Evolutionary conservation across 2,797 vertebrate species (phyloP), one percentile per base, ranked within the genome.

Genomic region (Erethizon dorsatum): DNA sequence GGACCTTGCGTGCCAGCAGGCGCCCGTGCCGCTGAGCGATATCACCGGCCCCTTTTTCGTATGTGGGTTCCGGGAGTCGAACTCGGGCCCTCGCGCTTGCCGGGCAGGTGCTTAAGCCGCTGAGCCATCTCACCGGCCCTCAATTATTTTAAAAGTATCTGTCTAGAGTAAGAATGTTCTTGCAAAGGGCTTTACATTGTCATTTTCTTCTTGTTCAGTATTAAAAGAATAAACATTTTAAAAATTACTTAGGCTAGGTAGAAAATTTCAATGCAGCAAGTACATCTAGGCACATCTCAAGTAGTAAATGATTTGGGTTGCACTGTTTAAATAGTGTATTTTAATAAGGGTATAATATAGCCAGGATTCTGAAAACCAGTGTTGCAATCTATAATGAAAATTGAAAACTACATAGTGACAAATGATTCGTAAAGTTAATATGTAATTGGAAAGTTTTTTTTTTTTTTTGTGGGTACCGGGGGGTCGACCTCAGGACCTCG

Each of bases 401-500:
- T 65, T 67, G 63, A 28, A 57, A 93, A 65, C 45, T 75, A 90
- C 71, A 54, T 54, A 59, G 37, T 96, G 67, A 67, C 67, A 94
- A 6, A 41, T 56, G 57, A 33, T 87, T 45, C 4, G 50, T 83
- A 20, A 52, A 75, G 14, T 80, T 93, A 67, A 86, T 82, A 73
- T 17, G 14, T 91, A 88, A 83, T 59, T 78, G 59, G 14, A 50
- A 88, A 93, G 52, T 15, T 87, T 90, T 33, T n/a, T n/a, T n/a
- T n/a, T n/a, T n/a, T n/a, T n/a, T n/a, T n/a, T n/a, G n/a, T n/a
- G n/a, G n/a, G n/a, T n/a, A n/a, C n/a, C n/a, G n/a, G n/a, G n/a
- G n/a, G n/a, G n/a, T n/a, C n/a, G n/a, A n/a, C n/a, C n/a, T n/a
- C n/a, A n/a, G n/a, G n/a, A n/a, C n/a, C n/a, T n/a, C n/a, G n/a